These are phyloP conservation scores for Hermaeophaga mercurialis DNA, from an alignment of 2,888 invertebrate genomes.

Conservation along the genomic window DNA sequence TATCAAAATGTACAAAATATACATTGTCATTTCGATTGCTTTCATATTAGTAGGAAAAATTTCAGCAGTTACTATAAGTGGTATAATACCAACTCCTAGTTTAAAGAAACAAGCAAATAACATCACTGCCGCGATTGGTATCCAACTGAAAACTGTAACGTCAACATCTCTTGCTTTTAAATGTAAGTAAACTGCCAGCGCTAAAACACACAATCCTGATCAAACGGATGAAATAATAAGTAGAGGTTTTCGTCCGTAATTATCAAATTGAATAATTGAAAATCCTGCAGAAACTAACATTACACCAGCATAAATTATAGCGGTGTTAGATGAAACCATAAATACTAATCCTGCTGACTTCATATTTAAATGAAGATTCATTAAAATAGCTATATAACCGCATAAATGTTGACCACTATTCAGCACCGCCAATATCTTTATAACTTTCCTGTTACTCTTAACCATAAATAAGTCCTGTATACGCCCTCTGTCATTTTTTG, in stretches of 20 bases:
- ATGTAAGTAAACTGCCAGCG: constrained; percentile 51
- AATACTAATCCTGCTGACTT: constrained; percentile 49
- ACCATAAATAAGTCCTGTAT: constrained; percentile 51
- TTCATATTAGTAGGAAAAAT: constrained; percentile 55
- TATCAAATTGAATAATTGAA: constrained; percentile 50
- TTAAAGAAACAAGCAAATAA: constrained; percentile 51
- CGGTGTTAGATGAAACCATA: constrained; percentile 46
- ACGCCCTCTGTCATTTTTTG: constrained; percentile 51
- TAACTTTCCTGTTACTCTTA: constrained; percentile 51
- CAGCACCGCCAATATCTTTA: constrained; percentile 51
- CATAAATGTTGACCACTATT: constrained; percentile 55
- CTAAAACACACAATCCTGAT: constrained; percentile 49
- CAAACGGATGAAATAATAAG: constrained; percentile 49
- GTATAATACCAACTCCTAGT: constrained; percentile 52
- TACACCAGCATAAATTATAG: constrained; percentile 52
- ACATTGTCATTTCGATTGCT: constrained; percentile 54
- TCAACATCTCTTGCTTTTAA: constrained; percentile 46
- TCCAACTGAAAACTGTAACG: constrained; percentile 49
- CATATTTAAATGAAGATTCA: constrained; percentile 54
- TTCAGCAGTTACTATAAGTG: constrained; percentile 54
- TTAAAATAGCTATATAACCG: constrained; percentile 53
- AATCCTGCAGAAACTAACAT: constrained; percentile 50
- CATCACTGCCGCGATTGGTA: constrained; percentile 52
- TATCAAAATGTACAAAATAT: constrained; percentile 48
- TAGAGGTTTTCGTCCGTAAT: constrained; percentile 51